Evolutionary conservation across 2,888 invertebrate species (phyloP), one percentile per base, ranked within the genome.

Genomic region (Drosophila colorata): DNA sequence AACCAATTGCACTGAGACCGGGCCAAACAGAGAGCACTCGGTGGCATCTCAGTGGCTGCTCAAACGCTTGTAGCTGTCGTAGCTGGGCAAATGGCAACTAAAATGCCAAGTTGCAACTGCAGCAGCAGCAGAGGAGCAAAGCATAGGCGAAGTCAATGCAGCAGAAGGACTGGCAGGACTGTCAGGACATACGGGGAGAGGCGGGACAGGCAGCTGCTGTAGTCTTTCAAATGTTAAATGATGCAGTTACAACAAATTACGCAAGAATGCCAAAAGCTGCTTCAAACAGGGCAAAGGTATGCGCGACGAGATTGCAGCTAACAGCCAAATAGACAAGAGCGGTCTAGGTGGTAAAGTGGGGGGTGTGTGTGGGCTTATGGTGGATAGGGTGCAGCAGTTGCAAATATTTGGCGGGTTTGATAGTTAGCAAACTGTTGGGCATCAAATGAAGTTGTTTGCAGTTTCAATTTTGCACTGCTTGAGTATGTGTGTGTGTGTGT

Each of bases 231-330:
- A 80, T 83, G 80, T 80, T 80, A 83, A 80, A 80, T 80, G 80
- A 84, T 80, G 80, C 80, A 80, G 80, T 83, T 83, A 80, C 78
- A 83, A 78, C 84, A 83, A 84, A 84, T 83, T 80, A 80, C 80
- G 74, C 69, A 74, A 69, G 67, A 71, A 70, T 68, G 63, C 61
- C 69, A 63, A 61, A 69, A 74, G 71, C 71, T 71, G 59, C 58
- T 65, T 43, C 55, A 70, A 70, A 60, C 55, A 56, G 60, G 69
- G 55, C 58, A 69, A 70, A 71, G 70, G 71, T 55, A 70, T 70
- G 55, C 71, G 58, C 65, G 59, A 74, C 40, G 61, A 74, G 73
- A 73, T 73, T 73, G 63, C 58, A 74, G 74, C 61, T 44, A 37
- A 47, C 51, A 56, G 25, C 35, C 55, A 78, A 72, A 69, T 56